Percentiles rank a stretch among this genome's conserved stretches.
phyloP scores from a whole-genome alignment of 2,888 invertebrate species.

The Lamellibrachia satsuma region DNA sequence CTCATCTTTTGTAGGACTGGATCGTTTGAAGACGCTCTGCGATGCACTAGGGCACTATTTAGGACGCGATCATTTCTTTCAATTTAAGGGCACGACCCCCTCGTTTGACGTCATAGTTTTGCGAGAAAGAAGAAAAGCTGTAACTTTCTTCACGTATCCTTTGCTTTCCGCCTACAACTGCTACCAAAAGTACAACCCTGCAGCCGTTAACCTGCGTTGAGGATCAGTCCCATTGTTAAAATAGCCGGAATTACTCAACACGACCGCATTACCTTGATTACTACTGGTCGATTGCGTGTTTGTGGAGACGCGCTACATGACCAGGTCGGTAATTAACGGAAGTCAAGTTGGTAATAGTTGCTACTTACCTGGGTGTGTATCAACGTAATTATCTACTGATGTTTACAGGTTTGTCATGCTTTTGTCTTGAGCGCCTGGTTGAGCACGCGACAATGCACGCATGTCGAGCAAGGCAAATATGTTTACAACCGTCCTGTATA shows the following conservation, averaged over 20 bases:
- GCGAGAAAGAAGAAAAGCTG: no score
- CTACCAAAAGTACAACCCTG: neutral
- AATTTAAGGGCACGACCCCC: no score
- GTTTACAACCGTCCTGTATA: neutral
- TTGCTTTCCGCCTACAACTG: no score
- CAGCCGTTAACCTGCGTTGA: neutral
- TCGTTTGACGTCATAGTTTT: no score
- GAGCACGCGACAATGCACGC: neutral
- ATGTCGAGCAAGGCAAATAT: neutral
- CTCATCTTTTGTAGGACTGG: neutral
- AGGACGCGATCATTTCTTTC: neutral
- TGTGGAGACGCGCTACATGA: neutral
- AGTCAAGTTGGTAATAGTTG: neutral
- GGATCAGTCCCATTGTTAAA: neutral
- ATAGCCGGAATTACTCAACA: neutral
- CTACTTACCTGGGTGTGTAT: neutral
- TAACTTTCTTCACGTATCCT: no score
- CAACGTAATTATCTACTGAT: neutral
- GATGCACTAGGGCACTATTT: neutral
- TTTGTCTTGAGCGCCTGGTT: neutral
- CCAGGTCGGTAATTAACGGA: neutral
- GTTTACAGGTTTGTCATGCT: neutral
- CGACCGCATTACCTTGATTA: conserved; percentile 8
- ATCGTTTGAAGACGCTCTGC: neutral
- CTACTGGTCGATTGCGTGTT: neutral